Percentiles rank a stretch among this genome's conserved stretches.
Conservation (phyloP, 2,113 vertebrate species). For the Syngnathus scovelli region DNA sequence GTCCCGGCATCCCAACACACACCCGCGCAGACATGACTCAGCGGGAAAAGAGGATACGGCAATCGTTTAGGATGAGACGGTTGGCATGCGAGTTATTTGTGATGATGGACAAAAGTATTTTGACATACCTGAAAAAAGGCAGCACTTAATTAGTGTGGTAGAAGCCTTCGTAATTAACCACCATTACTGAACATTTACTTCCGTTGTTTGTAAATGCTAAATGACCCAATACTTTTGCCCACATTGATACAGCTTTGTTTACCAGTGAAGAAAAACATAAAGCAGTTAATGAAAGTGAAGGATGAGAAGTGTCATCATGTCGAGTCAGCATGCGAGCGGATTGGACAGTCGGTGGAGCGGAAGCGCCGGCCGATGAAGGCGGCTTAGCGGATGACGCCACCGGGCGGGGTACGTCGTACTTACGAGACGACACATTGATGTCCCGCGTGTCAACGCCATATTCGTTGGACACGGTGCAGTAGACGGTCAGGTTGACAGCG, state of each 20-base stretch:
- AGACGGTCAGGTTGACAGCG: constrained; percentile 83
- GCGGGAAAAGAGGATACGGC: not conserved
- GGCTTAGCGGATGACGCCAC: not conserved
- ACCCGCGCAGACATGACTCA: constrained; percentile 5
- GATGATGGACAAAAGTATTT: constrained; percentile 11
- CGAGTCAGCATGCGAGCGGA: constrained; percentile 50
- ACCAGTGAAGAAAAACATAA: not conserved
- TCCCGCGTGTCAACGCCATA: constrained; percentile 76
- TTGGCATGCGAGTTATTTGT: constrained; percentile 40
- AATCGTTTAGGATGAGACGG: not conserved
- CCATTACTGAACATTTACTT: not conserved
- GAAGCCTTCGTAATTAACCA: too few species aligned
- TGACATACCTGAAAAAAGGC: not conserved
- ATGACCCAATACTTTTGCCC: not conserved
- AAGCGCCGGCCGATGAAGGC: too few species aligned
- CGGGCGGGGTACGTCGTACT: constrained; percentile 61
- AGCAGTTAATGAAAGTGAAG: not conserved
- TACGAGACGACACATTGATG: constrained; percentile 87
- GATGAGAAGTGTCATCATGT: not conserved
- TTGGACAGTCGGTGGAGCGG: constrained; percentile 14
- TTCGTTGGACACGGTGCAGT: constrained; percentile 83
- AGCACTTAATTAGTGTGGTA: not conserved
- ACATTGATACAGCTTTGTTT: too few species aligned
- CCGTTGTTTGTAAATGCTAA: not conserved
- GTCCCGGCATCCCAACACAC: constrained; percentile 70